These are phyloP conservation scores for Monopterus albus DNA, from an alignment of 2,113 vertebrate genomes.

Conservation along the genomic window DNA sequence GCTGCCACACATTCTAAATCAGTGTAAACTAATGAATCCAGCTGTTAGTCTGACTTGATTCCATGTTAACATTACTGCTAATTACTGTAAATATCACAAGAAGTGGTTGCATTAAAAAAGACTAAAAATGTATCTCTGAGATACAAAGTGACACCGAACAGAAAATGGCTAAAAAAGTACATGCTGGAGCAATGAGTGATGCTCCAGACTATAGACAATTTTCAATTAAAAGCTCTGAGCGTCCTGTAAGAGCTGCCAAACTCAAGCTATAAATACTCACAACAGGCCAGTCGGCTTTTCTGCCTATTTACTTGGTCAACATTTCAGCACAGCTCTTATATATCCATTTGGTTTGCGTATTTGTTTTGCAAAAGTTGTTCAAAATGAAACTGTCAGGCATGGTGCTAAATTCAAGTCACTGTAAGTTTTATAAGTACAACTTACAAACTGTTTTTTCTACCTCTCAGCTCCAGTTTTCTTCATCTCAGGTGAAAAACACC, in stretches of 20 bases:
- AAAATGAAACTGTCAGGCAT: slow-evolving; percentile 29
- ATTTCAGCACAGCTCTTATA: slow-evolving; percentile 51
- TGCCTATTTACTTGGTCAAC: slow-evolving; percentile 73
- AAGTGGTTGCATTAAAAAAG: slow-evolving; percentile 1
- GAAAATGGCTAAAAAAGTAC: slow-evolving; percentile 44
- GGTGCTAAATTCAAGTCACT: background rate
- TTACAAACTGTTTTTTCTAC: background rate
- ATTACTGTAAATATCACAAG: slow-evolving; percentile 35
- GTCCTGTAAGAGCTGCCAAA: slow-evolving; percentile 71
- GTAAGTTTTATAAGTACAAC: background rate
- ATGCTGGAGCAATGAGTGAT: slow-evolving; percentile 47
- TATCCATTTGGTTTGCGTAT: slow-evolving; percentile 45
- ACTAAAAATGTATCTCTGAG: slow-evolving; percentile 19
- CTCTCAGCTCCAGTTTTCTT: background rate
- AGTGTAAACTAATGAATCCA: slow-evolving; percentile 38
- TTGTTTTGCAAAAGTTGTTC: slow-evolving; percentile 39
- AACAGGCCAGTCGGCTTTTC: slow-evolving; percentile 66
- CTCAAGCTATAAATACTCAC: slow-evolving; percentile 74
- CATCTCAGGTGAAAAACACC: background rate
- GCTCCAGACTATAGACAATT: slow-evolving; percentile 63
- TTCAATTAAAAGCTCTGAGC: slow-evolving; percentile 72
- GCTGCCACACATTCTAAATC: slow-evolving; percentile 25
- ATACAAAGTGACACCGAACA: slow-evolving; percentile 11
- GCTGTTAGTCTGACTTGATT: slow-evolving; percentile 29
- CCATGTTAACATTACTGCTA: slow-evolving; percentile 31